These are phyloP conservation scores for Periophthalmus magnuspinnatus DNA, from an alignment of 2,797 vertebrate species.

Conservation along the genomic window DNA sequence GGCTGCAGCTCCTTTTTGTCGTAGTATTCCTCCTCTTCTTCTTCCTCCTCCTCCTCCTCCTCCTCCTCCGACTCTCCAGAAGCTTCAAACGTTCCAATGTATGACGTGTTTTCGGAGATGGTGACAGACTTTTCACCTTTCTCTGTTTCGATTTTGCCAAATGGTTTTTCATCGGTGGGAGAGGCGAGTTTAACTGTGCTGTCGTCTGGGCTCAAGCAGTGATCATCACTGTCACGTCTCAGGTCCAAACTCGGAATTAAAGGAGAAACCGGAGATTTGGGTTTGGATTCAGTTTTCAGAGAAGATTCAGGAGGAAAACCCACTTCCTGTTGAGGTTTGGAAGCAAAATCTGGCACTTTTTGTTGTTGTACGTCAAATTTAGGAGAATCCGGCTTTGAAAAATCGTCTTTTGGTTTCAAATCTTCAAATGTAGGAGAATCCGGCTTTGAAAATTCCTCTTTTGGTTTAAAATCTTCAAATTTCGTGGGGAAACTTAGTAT, in stretches of 20 bases:
- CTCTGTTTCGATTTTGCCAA: conserved; percentile 68
- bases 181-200: conserved; percentile 96
- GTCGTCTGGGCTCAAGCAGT: conserved; percentile 92
- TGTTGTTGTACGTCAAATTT: not conserved
- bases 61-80: conserved; percentile 73
- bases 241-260: conserved; percentile 64
- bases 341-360: not conserved
- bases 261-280: conserved; percentile 57
- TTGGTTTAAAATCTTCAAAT: not conserved
- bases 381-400: not conserved
- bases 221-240: conserved; percentile 86
- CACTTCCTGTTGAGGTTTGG: conserved; percentile 9
- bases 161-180: conserved; percentile 87
- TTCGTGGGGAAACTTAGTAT: not conserved
- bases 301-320: conserved; percentile 24
- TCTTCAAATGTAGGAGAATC: not conserved
- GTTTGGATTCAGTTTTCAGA: conserved; percentile 45
- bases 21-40: conserved; percentile 67
- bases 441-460: not conserved
- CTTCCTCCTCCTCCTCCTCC: conserved; percentile 63
- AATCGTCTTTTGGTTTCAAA: not conserved
- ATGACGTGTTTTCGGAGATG: conserved; percentile 57
- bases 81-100: conserved; percentile 56
- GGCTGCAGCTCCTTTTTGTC: conserved; percentile 69
- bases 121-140: conserved; percentile 59